Evolutionary conservation across 2,888 invertebrate genomes (phyloP).

Genomic region (Drosophila stalkeri): DNA sequence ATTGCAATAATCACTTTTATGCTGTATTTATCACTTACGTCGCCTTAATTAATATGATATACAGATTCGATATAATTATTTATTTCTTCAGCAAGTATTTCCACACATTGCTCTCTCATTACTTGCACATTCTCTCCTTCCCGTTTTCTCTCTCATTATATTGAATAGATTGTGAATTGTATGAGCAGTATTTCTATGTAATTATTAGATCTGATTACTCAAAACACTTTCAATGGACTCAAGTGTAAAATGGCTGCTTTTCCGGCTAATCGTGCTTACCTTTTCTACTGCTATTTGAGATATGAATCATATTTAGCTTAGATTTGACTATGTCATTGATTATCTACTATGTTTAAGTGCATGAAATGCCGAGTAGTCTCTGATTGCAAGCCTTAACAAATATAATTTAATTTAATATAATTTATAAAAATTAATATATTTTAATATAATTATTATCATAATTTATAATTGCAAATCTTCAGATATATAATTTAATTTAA

Average conservation of each 20-base stretch:
- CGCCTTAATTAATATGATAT: slow-evolving; percentile 38
- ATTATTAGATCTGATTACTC: background rate
- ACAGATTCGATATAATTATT: slow-evolving; percentile 6
- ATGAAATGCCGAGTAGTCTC: no score
- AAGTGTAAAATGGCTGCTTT: background rate
- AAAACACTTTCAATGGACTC: background rate
- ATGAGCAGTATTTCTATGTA: background rate
- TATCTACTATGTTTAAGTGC: no score
- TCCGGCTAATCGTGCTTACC: no score
- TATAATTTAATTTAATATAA: no score
- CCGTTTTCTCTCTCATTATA: background rate
- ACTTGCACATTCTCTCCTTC: background rate
- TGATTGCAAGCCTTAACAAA: no score
- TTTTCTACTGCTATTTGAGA: no score
- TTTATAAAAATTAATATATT: no score
- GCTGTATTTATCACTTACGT: slow-evolving; percentile 43
- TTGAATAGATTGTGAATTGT: background rate
- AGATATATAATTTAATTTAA: no score
- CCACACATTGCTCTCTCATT: slow-evolving; percentile 5
- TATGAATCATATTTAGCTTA: no score
- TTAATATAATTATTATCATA: no score
- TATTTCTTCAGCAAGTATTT: background rate
- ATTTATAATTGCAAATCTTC: no score
- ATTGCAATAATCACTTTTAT: slow-evolving; percentile 30
- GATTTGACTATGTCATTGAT: no score